These are phyloP conservation scores for Carcinoscorpius rotundicauda DNA, from an alignment of 1,140 invertebrate species.

Conservation along the genomic window DNA sequence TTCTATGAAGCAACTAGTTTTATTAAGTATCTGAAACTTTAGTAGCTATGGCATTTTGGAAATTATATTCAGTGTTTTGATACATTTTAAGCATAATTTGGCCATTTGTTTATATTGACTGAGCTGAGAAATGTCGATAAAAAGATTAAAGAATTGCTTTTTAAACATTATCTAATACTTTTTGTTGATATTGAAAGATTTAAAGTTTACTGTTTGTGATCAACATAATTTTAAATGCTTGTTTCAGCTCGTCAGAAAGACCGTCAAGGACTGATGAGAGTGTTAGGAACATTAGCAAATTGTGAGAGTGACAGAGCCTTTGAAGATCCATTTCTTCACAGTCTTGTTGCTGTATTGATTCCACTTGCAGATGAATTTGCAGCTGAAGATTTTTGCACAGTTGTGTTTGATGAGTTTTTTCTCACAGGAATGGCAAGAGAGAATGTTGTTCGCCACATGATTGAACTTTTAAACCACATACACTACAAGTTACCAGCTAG, in stretches of 20 bases:
- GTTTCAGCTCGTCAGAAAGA: constrained; percentile 55
- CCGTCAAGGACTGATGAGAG: constrained; percentile 67
- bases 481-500: constrained; percentile 68
- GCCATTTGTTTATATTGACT: too few relatives aligned
- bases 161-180: too few relatives aligned
- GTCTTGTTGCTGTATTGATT: constrained; percentile 73
- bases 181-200: too few relatives aligned
- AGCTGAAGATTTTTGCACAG: constrained; percentile 87
- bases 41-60: too few relatives aligned
- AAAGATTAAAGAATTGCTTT: too few relatives aligned
- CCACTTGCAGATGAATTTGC: constrained; percentile 83
- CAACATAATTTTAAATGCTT: too few relatives aligned
- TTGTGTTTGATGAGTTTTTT: constrained; percentile 92
- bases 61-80: too few relatives aligned
- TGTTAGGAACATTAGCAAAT: constrained; percentile 70
- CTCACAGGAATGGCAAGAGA: constrained; percentile 65
- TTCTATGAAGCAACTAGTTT: too few relatives aligned
- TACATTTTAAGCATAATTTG: too few relatives aligned
- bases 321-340: constrained; percentile 90
- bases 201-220: too few relatives aligned
- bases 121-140: too few relatives aligned
- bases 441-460: constrained; percentile 83
- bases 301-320: constrained; percentile 84
- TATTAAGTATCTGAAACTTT: too few relatives aligned
- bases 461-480: constrained; percentile 86